Percentiles rank a stretch among this genome's conserved stretches.
These are phyloP conservation scores for Holothuria scabra DNA, from an alignment of 53 echinoderm and acorn worm genomes.

Conservation along the genomic window DNA sequence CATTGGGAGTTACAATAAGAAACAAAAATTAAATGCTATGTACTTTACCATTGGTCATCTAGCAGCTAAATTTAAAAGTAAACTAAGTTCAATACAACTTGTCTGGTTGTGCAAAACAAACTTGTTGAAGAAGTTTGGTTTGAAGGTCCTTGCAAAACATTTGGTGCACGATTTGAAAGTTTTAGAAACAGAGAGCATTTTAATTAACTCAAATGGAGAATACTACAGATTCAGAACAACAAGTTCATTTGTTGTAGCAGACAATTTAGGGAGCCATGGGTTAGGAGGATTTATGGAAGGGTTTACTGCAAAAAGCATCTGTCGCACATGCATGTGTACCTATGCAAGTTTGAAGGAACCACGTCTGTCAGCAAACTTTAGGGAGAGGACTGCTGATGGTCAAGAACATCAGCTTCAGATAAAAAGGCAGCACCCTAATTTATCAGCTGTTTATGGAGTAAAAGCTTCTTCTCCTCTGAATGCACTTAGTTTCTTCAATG, in stretches of 20 bases:
- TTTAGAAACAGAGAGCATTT: constrained; percentile 11
- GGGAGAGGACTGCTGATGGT: constrained; percentile 11
- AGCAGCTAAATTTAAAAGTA: constrained; percentile 9
- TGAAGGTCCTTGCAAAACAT: constrained; percentile 1
- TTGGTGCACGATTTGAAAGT: not conserved
- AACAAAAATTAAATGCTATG: constrained; percentile 15
- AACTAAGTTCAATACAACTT: constrained; percentile 21
- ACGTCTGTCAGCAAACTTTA: constrained; percentile 1
- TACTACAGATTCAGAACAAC: not conserved
- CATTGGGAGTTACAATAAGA: constrained; percentile 27
- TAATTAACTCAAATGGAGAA: constrained; percentile 1
- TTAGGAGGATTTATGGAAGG: constrained; percentile 18
- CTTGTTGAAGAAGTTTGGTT: constrained; percentile 23
- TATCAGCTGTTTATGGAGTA: constrained; percentile 26
- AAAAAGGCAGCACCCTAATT: constrained; percentile 6
- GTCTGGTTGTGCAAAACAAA: constrained; percentile 21
- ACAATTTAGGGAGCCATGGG: constrained; percentile 35
- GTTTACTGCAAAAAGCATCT: constrained; percentile 16
- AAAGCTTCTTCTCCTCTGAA: constrained; percentile 4
- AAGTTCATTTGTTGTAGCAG: constrained; percentile 10
- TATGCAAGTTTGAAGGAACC: constrained; percentile 38
- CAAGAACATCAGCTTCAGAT: constrained; percentile 23
- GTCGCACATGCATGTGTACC: constrained; percentile 3
- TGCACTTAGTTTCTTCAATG: constrained; percentile 8
- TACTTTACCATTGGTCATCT: constrained; percentile 11